Evolutionary conservation across 2,888 invertebrate species (phyloP), one percentile per base, ranked within the genome.

Genomic region (Petrolisthes manimaculis): DNA sequence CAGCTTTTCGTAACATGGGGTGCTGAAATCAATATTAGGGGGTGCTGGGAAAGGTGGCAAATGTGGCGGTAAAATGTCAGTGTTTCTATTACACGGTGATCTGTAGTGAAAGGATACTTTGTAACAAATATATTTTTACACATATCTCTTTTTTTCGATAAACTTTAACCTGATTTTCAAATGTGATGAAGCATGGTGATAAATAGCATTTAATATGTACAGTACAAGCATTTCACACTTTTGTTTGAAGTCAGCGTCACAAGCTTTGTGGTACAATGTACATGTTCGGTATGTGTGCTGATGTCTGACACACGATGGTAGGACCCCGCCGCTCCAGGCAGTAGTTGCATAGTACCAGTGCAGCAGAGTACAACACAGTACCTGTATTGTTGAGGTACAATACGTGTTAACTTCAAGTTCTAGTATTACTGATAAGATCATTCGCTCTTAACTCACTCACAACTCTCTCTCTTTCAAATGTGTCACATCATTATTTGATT

Each of bases 81-180:
- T 61, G 61, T 61, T 61, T 53, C 78, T 78, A 53, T 4, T 53
- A 12, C n/a, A 53, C 24, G 24, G 75, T 24, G 75, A 75, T 37
- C 75, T 24, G 75, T 21, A 24, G 8, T 74, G 75, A 61, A 61
- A 14, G 61, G 61, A 61, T 61, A 14, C 61, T 61, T 61, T 61
- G 6, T 61, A 14, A 61, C 61, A 61, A 61, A 61, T 9, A 9
- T 9, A 61, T 61, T 6, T 61, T 9, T 61, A 54, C n/a, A 54
- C 51, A 54, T 24, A 54, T 54, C 54, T 53, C n/a, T 53, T 55
- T 53, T 12, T n/a, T 5, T 53, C 54, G 9, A 80, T 78, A 78
- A 80, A n/a, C 53, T 80, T 80, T 80, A 80, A 80, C 80, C 80
- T 53, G 55, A 80, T 80, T 80, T 80, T 56, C 80, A 80, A 80